A percentile compares a stretch with the other conserved stretches of the same genome.
Evolutionary conservation across 2,113 vertebrate species (phyloP).

Genomic region (Ondatra zibethicus): DNA sequence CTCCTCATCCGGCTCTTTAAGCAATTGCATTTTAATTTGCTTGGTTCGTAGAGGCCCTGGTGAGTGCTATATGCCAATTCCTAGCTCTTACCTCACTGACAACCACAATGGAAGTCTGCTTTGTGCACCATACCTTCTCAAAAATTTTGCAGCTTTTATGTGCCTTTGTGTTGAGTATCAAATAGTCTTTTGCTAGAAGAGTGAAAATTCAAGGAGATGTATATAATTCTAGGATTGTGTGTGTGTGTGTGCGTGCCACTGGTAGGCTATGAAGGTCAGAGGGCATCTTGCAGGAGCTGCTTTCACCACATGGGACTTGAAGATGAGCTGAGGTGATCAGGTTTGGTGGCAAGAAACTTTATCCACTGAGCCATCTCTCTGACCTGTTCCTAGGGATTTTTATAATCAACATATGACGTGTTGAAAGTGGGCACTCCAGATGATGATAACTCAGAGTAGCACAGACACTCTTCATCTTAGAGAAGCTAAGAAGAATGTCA

Average conservation of each 20-base stretch:
- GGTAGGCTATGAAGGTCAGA: not conserved
- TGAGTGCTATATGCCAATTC: not conserved
- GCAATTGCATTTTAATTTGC: not conserved
- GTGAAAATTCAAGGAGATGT: not conserved
- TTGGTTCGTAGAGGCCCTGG: not conserved
- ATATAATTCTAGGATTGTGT: not conserved
- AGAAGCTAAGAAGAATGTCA: not conserved
- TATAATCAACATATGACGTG: not conserved
- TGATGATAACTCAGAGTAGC: not conserved
- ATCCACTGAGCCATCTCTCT: not conserved
- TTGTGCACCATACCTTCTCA: not conserved
- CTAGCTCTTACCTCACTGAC: not conserved
- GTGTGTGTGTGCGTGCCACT: not conserved
- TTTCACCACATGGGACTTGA: not conserved
- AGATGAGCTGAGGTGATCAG: not conserved
- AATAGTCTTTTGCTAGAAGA: not conserved
- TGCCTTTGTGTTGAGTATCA: not conserved
- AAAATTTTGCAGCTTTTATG: not conserved
- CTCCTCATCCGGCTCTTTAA: not conserved
- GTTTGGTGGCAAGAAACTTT: not conserved
- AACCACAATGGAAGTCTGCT: not conserved
- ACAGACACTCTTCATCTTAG: not conserved
- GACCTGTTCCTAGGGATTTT: not conserved
- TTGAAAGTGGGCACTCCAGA: not conserved
- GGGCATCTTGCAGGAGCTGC: not conserved